Evolutionary conservation across 2,888 invertebrate genomes (phyloP).

Genomic region (Azorinus chamasolen): DNA sequence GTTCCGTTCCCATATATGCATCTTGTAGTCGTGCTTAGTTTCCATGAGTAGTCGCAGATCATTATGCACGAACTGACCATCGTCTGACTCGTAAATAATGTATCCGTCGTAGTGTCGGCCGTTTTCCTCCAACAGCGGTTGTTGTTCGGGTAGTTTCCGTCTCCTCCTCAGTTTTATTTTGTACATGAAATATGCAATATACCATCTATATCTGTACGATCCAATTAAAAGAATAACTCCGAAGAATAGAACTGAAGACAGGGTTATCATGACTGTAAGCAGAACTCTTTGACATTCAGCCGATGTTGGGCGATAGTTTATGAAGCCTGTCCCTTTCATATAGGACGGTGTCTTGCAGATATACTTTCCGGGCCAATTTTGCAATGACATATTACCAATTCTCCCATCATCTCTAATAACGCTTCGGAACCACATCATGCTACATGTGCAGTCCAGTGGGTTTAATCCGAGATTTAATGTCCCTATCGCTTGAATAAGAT

Average conservation of each 20-base stretch:
- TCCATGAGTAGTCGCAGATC: conserved; percentile 28
- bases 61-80: conserved; percentile 16
- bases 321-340: background rate
- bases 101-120: conserved; percentile 25
- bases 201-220: conserved; percentile 37
- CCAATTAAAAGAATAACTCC: conserved; percentile 1
- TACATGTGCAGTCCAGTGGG: conserved; percentile 18
- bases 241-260: conserved; percentile 21
- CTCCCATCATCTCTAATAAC: background rate
- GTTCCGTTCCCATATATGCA: conserved; percentile 40
- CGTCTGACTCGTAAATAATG: conserved; percentile 31
- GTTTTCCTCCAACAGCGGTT: conserved; percentile 8
- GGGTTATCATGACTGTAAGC: conserved; percentile 1
- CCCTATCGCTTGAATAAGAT: background rate
- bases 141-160: conserved; percentile 11
- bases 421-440: conserved; percentile 27
- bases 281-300: conserved; percentile 6
- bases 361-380: conserved; percentile 28
- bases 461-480: background rate
- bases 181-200: conserved; percentile 33
- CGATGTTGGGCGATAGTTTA: conserved; percentile 4
- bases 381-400: conserved; percentile 10
- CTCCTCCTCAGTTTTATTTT: conserved; percentile 1
- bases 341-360: conserved; percentile 27
- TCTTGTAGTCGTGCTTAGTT: conserved; percentile 18